These are phyloP conservation scores for Porites lutea DNA, from an alignment of 64 coral and sea anemone genomes.

Conservation along the genomic window DNA sequence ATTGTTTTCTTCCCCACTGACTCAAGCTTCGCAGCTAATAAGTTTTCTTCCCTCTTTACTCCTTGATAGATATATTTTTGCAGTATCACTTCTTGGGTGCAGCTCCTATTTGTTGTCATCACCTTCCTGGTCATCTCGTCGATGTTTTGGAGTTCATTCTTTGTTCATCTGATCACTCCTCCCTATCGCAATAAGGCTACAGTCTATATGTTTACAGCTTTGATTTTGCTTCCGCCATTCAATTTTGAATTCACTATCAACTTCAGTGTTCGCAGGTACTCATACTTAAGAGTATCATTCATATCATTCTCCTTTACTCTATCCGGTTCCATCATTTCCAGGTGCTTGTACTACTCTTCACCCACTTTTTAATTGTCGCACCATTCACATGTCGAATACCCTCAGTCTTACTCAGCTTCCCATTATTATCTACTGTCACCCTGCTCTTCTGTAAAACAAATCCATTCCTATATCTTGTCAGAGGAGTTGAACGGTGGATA, in stretches of 20 bases:
- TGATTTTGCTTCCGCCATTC: background rate
- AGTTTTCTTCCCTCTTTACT: background rate
- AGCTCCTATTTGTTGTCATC: too few species aligned
- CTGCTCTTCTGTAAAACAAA: too few species aligned
- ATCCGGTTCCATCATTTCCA: background rate
- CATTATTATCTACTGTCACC: too few species aligned
- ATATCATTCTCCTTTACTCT: background rate
- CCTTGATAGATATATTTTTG: background rate
- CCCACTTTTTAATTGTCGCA: background rate
- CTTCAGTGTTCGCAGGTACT: background rate
- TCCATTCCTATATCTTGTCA: too few species aligned
- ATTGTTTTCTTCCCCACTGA: slow-evolving; percentile 4
- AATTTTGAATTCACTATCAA: background rate
- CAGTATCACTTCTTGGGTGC: background rate
- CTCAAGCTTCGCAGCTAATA: slow-evolving; percentile 3
- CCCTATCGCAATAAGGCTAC: background rate
- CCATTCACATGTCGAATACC: too few species aligned
- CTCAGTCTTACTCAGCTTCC: too few species aligned
- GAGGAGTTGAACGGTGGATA: too few species aligned
- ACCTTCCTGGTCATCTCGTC: too few species aligned
- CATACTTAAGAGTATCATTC: background rate
- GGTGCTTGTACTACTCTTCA: background rate
- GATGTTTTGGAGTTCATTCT: too few species aligned
- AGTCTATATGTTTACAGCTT: background rate
- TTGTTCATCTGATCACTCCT: background rate